Conservation (phyloP, 2,113 vertebrate species). For the Shinisaurus crocodilurus region DNA sequence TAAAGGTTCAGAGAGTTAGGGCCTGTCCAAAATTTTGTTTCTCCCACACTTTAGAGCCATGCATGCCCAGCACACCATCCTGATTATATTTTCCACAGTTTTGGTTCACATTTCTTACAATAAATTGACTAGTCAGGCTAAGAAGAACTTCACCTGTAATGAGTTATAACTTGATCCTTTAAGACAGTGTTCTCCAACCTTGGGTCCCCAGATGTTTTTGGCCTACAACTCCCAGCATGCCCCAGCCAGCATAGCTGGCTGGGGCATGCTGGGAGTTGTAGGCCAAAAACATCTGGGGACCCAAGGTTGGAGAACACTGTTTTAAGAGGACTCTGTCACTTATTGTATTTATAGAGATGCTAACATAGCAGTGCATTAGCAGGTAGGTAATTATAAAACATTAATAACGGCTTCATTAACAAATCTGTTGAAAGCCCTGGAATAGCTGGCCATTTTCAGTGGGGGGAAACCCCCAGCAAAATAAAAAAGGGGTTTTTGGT, state of each 20-base stretch:
- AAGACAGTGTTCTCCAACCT: too few relatives aligned
- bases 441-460: conserved; percentile 59
- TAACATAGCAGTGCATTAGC: conserved; percentile 50
- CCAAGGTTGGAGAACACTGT: too few relatives aligned
- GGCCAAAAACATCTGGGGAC: too few relatives aligned
- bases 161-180: conserved; percentile 48
- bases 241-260: too few relatives aligned
- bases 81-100: background rate
- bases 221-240: too few relatives aligned
- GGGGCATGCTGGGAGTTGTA: too few relatives aligned
- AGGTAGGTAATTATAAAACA: conserved; percentile 62
- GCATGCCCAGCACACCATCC: background rate
- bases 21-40: conserved; percentile 55
- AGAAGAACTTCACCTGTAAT: conserved; percentile 20
- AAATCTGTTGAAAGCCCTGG: conserved; percentile 51
- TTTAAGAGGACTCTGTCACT: conserved; percentile 6
- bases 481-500: conserved; percentile 61
- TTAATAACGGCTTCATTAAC: conserved; percentile 52
- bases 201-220: too few relatives aligned
- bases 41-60: conserved; percentile 49
- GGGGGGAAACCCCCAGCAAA: conserved; percentile 48
- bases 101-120: background rate
- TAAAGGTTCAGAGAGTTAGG: conserved; percentile 60
- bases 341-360: conserved; percentile 1
- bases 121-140: conserved; percentile 14